phyloP scores from a whole-genome alignment of 2,797 vertebrate species.

The Poeciliopsis presidionis region DNA sequence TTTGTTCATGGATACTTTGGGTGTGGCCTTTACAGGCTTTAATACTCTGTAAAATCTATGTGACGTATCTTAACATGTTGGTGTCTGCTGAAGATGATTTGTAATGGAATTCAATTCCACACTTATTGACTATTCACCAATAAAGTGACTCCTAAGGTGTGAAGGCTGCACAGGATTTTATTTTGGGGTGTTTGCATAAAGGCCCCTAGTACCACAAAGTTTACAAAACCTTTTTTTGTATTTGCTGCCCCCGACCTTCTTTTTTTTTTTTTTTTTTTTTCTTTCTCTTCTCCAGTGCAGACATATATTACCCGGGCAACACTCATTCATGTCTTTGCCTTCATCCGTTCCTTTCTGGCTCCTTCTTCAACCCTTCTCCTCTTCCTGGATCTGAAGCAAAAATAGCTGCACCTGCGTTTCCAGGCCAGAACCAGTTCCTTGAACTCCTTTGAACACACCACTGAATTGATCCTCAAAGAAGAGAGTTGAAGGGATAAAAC shows the following conservation, averaged over 20 bases:
- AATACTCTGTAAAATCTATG: too few species aligned
- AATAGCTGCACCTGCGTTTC: constrained; percentile 18
- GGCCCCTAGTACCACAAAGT: neutral
- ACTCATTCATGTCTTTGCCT: neutral
- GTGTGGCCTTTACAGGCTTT: neutral
- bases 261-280: neutral
- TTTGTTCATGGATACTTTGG: neutral
- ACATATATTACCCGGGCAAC: neutral
- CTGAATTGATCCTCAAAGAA: neutral
- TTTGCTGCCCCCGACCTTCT: neutral
- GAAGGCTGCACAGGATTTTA: too few species aligned
- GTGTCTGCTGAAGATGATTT: neutral
- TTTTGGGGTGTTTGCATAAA: too few species aligned
- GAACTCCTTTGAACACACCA: constrained; percentile 31
- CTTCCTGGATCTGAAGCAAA: neutral
- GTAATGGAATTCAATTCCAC: neutral
- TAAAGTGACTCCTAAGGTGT: neutral
- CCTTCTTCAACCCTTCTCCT: neutral
- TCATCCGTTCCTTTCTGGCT: neutral
- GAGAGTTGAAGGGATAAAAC: neutral
- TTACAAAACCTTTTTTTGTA: neutral
- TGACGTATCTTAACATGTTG: too few species aligned
- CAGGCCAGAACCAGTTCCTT: constrained; percentile 45
- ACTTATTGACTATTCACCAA: neutral
- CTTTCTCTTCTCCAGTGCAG: neutral